Evolutionary conservation across 37 sponge, comb jelly and placozoan species (phyloP).

Genomic region (Halisarca cf. caerulea): DNA sequence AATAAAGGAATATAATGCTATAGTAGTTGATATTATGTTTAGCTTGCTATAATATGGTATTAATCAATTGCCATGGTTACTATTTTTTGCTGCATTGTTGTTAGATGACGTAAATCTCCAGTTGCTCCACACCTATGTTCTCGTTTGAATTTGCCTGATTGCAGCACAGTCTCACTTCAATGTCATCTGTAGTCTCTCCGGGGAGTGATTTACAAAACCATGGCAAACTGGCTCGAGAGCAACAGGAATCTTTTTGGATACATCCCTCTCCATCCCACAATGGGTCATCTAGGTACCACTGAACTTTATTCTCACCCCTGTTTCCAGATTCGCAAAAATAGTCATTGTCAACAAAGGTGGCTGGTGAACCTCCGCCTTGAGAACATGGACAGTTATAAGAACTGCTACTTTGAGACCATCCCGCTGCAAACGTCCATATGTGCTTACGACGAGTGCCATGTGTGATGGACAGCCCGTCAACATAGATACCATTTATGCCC

Average conservation of each 20-base stretch:
- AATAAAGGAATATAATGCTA: no score
- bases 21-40: no score
- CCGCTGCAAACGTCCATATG: constrained; percentile 22
- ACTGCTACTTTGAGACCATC: no score
- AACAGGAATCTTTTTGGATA: neutral
- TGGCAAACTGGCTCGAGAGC: neutral
- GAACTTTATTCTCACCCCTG: no score
- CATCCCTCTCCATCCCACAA: constrained; percentile 19
- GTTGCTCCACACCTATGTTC: no score
- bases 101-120: no score
- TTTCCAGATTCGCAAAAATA: neutral
- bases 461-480: neutral
- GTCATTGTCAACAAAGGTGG: constrained; percentile 5
- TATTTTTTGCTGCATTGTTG: no score
- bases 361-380: neutral
- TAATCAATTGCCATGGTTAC: no score
- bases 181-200: neutral
- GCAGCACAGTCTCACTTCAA: constrained; percentile 9
- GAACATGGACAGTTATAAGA: constrained; percentile 25
- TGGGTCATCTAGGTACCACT: neutral
- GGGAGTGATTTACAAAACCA: constrained; percentile 1
- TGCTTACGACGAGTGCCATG: neutral
- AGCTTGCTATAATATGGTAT: no score
- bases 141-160: no score
- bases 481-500: neutral